Evolutionary conservation across 2,888 invertebrate species (phyloP), one percentile per base, ranked within the genome.

Genomic region (Argyra leucocephala): DNA sequence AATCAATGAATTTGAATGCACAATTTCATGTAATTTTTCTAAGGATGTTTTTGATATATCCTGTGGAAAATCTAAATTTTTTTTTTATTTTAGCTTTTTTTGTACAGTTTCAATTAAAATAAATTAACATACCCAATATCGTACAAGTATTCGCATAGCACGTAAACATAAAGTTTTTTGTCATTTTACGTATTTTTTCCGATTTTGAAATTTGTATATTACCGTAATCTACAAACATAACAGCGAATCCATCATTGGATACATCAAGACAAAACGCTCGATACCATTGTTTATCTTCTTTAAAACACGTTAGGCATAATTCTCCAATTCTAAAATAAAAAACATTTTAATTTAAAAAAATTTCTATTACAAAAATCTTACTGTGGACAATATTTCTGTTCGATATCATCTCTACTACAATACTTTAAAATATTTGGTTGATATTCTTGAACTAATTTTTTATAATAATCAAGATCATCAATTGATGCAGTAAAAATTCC

Each of bases 191-290:
- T 37, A 73, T 70, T 10, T 71, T 69, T 18, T 67, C 67, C 21
- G 70, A 70, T 22, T 67, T 69, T 0, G 71, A 70, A 22, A 67
- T 66, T 15, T 70, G 66, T 22, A 70, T 66, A 36, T 73, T 73
- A 1, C 73, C 73, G 65, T 69, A 73, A 59, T 73, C 73, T 26
- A 73, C 22, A 65, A 71, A 73, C 69, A 72, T 68, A 0, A 73
- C 69, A n/a, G 63, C 59, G 61, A 68, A 72, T 10, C 48, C 68
- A 31, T 70, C 70, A 36, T 71, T 69, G 1, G 68, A 64, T 61
- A 64, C 58, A 3, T 64, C 64, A 1, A 72, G 22, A 26, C 73
- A 73, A n/a, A 71, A 10, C 1, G 72, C 73, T 24, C 73, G 72
- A 66, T 73, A 73, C 73, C 73, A 73, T 22, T 72, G 70, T 2